Conservation (phyloP, 2,113 vertebrate species). For the Anguilla rostrata region DNA sequence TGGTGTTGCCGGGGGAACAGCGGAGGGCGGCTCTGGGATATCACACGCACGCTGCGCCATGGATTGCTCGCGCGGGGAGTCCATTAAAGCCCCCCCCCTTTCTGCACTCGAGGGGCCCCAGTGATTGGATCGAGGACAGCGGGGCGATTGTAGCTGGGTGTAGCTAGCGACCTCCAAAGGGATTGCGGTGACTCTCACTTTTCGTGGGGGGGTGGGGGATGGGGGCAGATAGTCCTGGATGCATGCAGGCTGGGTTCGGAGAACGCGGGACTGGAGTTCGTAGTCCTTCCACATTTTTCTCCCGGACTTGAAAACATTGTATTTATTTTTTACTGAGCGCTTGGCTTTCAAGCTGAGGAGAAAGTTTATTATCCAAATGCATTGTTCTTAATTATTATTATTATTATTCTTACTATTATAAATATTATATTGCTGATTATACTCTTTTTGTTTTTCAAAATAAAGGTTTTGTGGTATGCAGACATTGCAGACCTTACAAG, state of each 20-base stretch:
- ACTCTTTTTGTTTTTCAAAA: slow-evolving; percentile 18
- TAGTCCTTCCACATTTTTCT: slow-evolving; percentile 44
- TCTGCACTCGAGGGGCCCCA: slow-evolving; percentile 12
- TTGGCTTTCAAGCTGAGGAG: slow-evolving; percentile 79
- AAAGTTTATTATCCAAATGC: slow-evolving; percentile 48
- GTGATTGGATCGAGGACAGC: slow-evolving; percentile 37
- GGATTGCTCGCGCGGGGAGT: slow-evolving; percentile 37
- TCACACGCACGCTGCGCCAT: background rate
- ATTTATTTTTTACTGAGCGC: slow-evolving; percentile 87
- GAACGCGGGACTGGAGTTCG: slow-evolving; percentile 40
- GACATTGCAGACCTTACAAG: slow-evolving; percentile 26
- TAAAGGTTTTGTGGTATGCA: slow-evolving; percentile 36
- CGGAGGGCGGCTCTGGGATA: slow-evolving; percentile 9
- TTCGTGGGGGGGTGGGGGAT: background rate
- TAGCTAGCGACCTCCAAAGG: slow-evolving; percentile 30
- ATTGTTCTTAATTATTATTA: slow-evolving; percentile 41
- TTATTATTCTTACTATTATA: slow-evolving; percentile 32
- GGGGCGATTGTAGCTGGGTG: slow-evolving; percentile 16
- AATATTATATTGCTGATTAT: slow-evolving; percentile 37
- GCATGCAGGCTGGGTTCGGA: slow-evolving; percentile 51
- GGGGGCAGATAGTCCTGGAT: slow-evolving; percentile 37
- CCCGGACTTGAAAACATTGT: slow-evolving; percentile 73
- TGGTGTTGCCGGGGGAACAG: background rate
- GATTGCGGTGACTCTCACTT: slow-evolving; percentile 7
- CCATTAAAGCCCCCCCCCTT: slow-evolving; percentile 27